Conservation (phyloP, 2,797 vertebrate genomes). For the Bovichtus diacanthus region DNA sequence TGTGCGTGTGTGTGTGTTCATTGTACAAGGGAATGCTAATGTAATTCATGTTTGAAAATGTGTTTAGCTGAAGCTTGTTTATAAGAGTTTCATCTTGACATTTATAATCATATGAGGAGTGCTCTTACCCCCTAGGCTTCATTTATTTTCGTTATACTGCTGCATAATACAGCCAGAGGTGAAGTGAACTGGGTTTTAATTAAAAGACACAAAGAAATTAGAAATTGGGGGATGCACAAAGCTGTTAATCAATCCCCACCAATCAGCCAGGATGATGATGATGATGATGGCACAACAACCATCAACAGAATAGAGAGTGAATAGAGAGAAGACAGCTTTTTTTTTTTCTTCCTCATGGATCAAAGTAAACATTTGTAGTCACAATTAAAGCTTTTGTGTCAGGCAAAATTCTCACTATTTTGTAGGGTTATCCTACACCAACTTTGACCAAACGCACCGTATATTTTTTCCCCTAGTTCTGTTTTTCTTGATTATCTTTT, state of each 20-base stretch:
- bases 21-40: slow-evolving; percentile 50
- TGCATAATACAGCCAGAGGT: slow-evolving; percentile 78
- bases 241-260: slow-evolving; percentile 77
- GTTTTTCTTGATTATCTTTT: background rate
- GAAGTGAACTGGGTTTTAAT: slow-evolving; percentile 82
- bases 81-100: slow-evolving; percentile 72
- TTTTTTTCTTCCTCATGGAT: slow-evolving; percentile 42
- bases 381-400: slow-evolving; percentile 42
- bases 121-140: slow-evolving; percentile 69
- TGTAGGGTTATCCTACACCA: slow-evolving; percentile 34
- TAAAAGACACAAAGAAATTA: slow-evolving; percentile 81
- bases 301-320: slow-evolving; percentile 55
- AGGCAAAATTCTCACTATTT: slow-evolving; percentile 58
- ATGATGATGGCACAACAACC: slow-evolving; percentile 51
- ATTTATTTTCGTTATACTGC: slow-evolving; percentile 74
- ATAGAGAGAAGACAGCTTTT: slow-evolving; percentile 42
- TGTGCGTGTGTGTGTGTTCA: slow-evolving; percentile 55
- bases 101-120: slow-evolving; percentile 74
- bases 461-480: background rate
- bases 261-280: slow-evolving; percentile 68
- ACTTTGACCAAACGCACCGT: background rate
- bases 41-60: slow-evolving; percentile 68
- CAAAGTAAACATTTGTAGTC: slow-evolving; percentile 60
- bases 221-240: slow-evolving; percentile 69
- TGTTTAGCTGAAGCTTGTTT: slow-evolving; percentile 70